Evolutionary conservation across 1,140 invertebrate genomes (phyloP), one percentile per base, ranked within the genome.

Genomic region (Plectrocnemia conspersa): DNA sequence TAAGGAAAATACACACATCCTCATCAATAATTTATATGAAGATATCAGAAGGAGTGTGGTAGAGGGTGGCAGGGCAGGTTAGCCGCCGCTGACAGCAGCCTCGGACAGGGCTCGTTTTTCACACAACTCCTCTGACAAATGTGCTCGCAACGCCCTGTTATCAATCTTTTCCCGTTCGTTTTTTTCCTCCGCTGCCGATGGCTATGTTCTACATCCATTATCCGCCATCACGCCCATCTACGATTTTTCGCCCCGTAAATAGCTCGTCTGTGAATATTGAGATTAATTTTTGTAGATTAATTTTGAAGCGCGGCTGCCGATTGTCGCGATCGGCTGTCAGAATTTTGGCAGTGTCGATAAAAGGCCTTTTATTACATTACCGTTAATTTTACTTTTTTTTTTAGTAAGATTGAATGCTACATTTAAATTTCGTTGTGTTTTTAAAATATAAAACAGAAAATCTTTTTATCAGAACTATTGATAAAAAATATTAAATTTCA

Each of bases 171-270:
- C 19, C 18, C 40, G 16, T 40, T 16, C n/a, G 7, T 16, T 16
- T 40, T 16, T 40, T 3, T 16, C 36, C 16, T 52, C 40, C 24
- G 22, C 50, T 44, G 41, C 40, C 55, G 32, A 58, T 58, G 49
- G 44, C 50, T 33, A 33, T 58, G 56, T 54, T 41, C 56, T 54
- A 58, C 56, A 58, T 58, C 52, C 46, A 50, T 58, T 58, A 58
- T 40, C 56, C 36, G 4, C 35, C 42, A 29, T 16, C 33, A 15
- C 44, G 29, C 16, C 45, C 23, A 41, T 21, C n/a, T 46, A n/a
- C 41, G 7, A 9, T 13, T 24, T 16, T 15, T 15, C 35, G 5
- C 15, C 21, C 35, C 19, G 19, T 18, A 11, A 16, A n/a, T n/a
- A n/a, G n/a, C n/a, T n/a, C n/a, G n/a, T n/a, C n/a, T n/a, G 16